phyloP scores from a whole-genome alignment of 2,797 vertebrate genomes.

The Spinibarbus caldwelli region DNA sequence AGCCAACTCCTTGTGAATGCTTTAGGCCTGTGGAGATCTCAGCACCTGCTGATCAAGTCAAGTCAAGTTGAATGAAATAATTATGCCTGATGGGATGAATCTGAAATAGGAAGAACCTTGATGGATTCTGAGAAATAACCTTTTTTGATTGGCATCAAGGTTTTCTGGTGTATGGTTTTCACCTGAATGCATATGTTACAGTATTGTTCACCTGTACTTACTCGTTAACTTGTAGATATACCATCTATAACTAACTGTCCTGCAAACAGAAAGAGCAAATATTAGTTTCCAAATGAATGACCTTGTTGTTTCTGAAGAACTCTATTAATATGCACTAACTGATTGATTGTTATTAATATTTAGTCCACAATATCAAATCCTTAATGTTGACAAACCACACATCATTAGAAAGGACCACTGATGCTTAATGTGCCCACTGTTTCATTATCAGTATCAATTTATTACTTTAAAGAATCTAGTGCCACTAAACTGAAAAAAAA shows the following conservation, averaged over 20 bases:
- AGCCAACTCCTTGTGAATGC: too few relatives aligned
- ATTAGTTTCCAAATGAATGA: not conserved
- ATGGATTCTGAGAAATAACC: not conserved
- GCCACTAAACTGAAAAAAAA: too few relatives aligned
- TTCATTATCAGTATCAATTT: not conserved
- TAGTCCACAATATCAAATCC: not conserved
- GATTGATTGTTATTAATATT: not conserved
- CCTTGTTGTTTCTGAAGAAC: not conserved
- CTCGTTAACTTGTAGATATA: not conserved
- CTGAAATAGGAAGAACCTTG: not conserved
- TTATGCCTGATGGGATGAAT: not conserved
- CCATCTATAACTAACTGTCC: not conserved
- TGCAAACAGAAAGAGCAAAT: not conserved
- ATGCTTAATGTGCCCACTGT: too few relatives aligned
- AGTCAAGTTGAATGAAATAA: not conserved
- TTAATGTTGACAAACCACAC: not conserved
- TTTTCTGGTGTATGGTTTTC: not conserved
- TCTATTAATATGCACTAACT: not conserved
- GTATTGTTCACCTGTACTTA: not conserved
- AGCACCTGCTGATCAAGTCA: slow-evolving; percentile 9
- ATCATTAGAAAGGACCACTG: not conserved
- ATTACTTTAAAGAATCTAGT: not conserved
- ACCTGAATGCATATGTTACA: not conserved
- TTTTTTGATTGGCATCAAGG: not conserved
- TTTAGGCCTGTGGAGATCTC: slow-evolving; percentile 14